These are phyloP conservation scores for Troides aeacus DNA, from an alignment of 2,888 invertebrate genomes.

Conservation along the genomic window DNA sequence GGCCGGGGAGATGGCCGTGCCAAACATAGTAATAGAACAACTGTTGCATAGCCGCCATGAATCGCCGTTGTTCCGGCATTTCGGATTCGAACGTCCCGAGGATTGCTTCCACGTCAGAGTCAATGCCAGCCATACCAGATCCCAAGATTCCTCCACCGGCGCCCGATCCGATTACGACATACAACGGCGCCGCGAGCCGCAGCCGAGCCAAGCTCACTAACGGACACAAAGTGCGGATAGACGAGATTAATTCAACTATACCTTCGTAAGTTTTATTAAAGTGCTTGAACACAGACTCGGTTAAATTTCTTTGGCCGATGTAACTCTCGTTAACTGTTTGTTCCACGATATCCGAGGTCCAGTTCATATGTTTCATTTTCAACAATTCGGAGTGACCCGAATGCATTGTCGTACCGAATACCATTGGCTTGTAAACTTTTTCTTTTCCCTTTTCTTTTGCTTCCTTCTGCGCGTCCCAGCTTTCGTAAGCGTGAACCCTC, in stretches of 20 bases:
- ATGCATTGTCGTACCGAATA: conserved; percentile 88
- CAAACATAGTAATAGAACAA: conserved; percentile 90
- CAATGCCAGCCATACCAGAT: conserved; percentile 62
- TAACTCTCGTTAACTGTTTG: conserved; percentile 82
- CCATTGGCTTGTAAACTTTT: conserved; percentile 74
- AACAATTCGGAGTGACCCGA: conserved; percentile 83
- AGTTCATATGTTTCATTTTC: conserved; percentile 80
- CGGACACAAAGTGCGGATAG: conserved; percentile 90
- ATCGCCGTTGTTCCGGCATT: conserved; percentile 86
- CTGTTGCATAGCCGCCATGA: conserved; percentile 88
- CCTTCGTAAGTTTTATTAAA: conserved; percentile 86
- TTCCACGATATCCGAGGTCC: conserved; percentile 84
- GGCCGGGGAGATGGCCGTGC: conserved; percentile 85
- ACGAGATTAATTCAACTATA: conserved; percentile 86
- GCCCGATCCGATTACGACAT: conserved; percentile 85
- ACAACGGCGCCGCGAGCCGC: conserved; percentile 84
- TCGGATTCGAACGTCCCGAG: conserved; percentile 87
- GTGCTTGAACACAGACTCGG: conserved; percentile 81
- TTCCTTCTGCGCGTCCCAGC: conserved; percentile 78
- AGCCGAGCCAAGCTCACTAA: conserved; percentile 83
- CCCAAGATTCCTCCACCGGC: conserved; percentile 67
- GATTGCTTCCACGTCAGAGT: conserved; percentile 88
- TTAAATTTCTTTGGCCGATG: conserved; percentile 82
- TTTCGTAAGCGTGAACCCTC: conserved; percentile 82
- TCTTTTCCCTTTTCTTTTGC: conserved; percentile 66